These are phyloP conservation scores for Meleagris gallopavo DNA, from an alignment of 2,113 vertebrate species.

Conservation along the genomic window DNA sequence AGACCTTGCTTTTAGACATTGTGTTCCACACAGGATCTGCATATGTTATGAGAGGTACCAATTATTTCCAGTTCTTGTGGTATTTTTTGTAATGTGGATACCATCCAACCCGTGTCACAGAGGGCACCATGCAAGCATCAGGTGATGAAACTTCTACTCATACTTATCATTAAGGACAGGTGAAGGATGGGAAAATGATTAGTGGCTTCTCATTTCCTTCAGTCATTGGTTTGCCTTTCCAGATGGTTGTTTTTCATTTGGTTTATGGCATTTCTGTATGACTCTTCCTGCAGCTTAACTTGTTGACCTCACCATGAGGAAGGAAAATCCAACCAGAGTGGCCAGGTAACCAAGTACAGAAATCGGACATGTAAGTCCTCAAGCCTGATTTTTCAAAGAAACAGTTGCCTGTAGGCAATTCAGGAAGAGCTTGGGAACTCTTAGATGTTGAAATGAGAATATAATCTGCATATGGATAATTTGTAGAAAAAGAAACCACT, in stretches of 20 bases:
- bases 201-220: constrained; percentile 42
- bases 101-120: constrained; percentile 8
- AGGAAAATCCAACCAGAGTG: background rate
- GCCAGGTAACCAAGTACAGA: background rate
- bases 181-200: constrained; percentile 27
- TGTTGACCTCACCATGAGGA: background rate
- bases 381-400: background rate
- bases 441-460: background rate
- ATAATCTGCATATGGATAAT: background rate
- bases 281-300: background rate
- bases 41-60: constrained; percentile 52
- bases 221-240: constrained; percentile 9
- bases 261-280: background rate
- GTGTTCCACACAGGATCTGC: constrained; percentile 40
- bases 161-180: constrained; percentile 28
- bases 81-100: constrained; percentile 34
- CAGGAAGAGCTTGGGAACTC: background rate
- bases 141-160: constrained; percentile 38
- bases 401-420: background rate
- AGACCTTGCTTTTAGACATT: constrained; percentile 44
- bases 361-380: background rate
- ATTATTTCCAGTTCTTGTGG: constrained; percentile 63
- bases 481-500: background rate
- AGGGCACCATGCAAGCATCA: constrained; percentile 34
- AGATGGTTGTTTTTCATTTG: constrained; percentile 19